These are phyloP conservation scores for Halyomorpha halys DNA, from an alignment of 1,140 invertebrate species.

Conservation along the genomic window DNA sequence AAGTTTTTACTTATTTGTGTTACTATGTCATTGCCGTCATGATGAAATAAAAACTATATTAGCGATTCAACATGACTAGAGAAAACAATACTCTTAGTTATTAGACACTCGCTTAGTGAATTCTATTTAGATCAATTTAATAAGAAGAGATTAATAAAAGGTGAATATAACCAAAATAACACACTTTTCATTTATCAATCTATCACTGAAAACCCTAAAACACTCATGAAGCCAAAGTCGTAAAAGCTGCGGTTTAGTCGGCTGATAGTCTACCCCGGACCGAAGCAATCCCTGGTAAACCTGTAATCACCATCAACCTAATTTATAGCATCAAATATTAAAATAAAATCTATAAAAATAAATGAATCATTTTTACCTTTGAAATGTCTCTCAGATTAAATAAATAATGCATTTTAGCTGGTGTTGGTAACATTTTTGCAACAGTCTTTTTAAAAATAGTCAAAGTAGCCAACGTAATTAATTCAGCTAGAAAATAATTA, in stretches of 20 bases:
- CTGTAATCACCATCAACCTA: slow-evolving; percentile 32
- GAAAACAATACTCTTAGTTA: too few relatives aligned
- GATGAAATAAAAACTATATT: too few relatives aligned
- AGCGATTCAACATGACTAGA: too few relatives aligned
- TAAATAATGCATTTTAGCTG: slow-evolving; percentile 77
- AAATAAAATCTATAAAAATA: neutral
- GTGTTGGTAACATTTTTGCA: slow-evolving; percentile 66
- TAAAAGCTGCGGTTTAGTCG: slow-evolving; percentile 54
- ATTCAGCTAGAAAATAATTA: slow-evolving; percentile 31
- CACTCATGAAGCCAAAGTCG: slow-evolving; percentile 75
- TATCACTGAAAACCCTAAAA: slow-evolving; percentile 70
- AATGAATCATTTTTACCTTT: slow-evolving; percentile 40
- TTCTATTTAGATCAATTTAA: neutral
- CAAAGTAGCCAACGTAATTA: slow-evolving; percentile 55
- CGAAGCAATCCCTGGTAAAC: slow-evolving; percentile 63
- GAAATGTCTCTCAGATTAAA: slow-evolving; percentile 82
- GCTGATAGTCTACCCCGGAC: slow-evolving; percentile 60
- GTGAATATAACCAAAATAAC: slow-evolving; percentile 23
- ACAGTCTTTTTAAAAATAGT: slow-evolving; percentile 61
- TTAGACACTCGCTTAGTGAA: neutral
- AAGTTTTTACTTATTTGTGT: too few relatives aligned
- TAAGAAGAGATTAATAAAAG: neutral
- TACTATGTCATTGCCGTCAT: too few relatives aligned
- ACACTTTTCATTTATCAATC: slow-evolving; percentile 62
- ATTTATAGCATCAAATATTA: neutral